Percentiles rank a stretch among this genome's conserved stretches.
These are phyloP conservation scores for Babylonia areolata DNA, from an alignment of 1,140 invertebrate genomes.

Conservation along the genomic window DNA sequence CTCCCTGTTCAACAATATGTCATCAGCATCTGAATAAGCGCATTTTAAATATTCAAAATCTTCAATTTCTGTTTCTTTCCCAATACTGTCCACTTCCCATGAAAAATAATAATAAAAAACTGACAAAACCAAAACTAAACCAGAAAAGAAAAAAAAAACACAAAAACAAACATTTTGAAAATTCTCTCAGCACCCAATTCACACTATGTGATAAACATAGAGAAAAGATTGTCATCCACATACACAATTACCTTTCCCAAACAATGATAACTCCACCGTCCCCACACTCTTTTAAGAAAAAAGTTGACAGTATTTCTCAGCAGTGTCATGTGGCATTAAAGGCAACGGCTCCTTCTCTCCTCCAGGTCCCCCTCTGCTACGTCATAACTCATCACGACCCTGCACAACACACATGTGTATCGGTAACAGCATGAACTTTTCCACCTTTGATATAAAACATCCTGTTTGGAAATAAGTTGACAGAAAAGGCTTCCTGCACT, in stretches of 20 bases:
- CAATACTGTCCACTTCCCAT: neutral
- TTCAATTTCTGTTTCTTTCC: neutral
- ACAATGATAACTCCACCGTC: neutral
- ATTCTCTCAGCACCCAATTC: neutral
- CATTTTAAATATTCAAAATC: neutral
- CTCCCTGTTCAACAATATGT: no score
- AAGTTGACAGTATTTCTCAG: neutral
- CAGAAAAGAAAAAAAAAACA: no score
- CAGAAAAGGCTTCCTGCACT: no score
- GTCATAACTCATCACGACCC: slow-evolving; percentile 33
- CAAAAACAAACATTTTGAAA: neutral
- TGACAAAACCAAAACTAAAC: no score
- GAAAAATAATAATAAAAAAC: no score
- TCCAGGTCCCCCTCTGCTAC: neutral
- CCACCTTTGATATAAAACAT: no score
- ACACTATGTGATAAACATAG: neutral
- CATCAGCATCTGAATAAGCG: no score
- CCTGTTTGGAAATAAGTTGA: no score
- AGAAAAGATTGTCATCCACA: neutral
- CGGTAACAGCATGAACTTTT: no score
- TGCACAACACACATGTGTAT: neutral
- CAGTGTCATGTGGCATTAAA: neutral
- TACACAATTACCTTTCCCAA: neutral
- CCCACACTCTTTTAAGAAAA: no score
- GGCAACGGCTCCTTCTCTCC: neutral